Conservation (phyloP, 2,888 invertebrate species). For the Tetramorium bicarinatum region DNA sequence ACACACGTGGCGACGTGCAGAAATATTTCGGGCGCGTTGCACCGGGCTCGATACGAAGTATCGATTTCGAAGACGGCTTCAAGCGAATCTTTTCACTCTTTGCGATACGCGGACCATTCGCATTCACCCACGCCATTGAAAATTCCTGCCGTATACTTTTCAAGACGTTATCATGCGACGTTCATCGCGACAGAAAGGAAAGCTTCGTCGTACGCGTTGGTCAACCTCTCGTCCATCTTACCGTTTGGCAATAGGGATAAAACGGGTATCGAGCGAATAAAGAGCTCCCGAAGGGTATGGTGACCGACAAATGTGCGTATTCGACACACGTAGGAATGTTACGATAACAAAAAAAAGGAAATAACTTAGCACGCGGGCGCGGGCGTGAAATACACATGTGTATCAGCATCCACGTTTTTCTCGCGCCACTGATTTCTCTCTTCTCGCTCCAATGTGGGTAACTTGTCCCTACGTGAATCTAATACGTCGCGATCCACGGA, state of each 20-base stretch:
- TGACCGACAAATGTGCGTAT: conserved; percentile 70
- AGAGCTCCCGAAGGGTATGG: conserved; percentile 36
- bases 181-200: conserved; percentile 3
- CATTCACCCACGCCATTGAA: not conserved
- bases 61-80: conserved; percentile 22
- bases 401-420: conserved; percentile 10
- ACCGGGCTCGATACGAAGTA: not conserved
- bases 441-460: not conserved
- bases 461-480: conserved; percentile 41
- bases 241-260: conserved; percentile 17
- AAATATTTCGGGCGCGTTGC: conserved; percentile 11
- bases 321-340: conserved; percentile 78
- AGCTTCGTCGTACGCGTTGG: conserved; percentile 2
- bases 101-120: conserved; percentile 19
- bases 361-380: conserved; percentile 66
- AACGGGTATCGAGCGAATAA: conserved; percentile 57
- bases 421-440: conserved; percentile 13
- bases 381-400: conserved; percentile 39
- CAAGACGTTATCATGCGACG: not conserved
- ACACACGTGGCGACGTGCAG: conserved; percentile 17
- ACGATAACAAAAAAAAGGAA: conserved; percentile 75
- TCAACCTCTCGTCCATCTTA: conserved; percentile 30
- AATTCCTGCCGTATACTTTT: conserved; percentile 34
- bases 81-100: conserved; percentile 27
- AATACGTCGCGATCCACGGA: conserved; percentile 43